phyloP scores from a whole-genome alignment of 2,113 vertebrate genomes.

The Cyanistes caeruleus region DNA sequence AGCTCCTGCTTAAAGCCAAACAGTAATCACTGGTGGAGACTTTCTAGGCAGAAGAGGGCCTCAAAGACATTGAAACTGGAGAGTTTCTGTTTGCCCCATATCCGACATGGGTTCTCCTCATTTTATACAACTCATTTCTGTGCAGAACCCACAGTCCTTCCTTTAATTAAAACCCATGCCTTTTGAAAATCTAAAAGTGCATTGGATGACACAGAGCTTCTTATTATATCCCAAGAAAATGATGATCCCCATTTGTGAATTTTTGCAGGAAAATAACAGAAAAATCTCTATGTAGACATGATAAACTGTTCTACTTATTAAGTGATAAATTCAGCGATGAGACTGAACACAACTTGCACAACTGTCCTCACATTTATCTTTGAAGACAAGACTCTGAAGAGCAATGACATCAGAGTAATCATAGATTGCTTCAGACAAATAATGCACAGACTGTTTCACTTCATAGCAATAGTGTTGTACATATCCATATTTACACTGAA shows the following conservation, averaged over 20 bases:
- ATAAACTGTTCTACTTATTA: not conserved
- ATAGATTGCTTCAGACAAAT: not conserved
- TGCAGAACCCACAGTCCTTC: not conserved
- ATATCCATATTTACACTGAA: not conserved
- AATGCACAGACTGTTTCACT: not conserved
- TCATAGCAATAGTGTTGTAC: not conserved
- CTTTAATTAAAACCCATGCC: not conserved
- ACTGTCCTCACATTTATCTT: rapidly evolving
- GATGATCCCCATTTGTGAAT: not conserved
- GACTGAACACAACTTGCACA: not conserved
- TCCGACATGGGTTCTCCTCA: not conserved
- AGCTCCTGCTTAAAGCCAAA: not conserved
- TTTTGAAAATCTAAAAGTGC: not conserved
- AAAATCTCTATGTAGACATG: not conserved
- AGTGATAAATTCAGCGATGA: not conserved
- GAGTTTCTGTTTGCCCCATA: not conserved
- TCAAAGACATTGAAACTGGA: not conserved
- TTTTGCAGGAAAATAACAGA: not conserved
- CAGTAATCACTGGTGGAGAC: not conserved
- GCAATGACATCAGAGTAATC: not conserved
- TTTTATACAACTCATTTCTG: not conserved
- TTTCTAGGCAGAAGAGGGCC: not conserved
- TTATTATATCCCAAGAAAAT: not conserved
- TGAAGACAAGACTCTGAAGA: not conserved
- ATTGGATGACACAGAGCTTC: not conserved